phyloP scores from a whole-genome alignment of 2,888 invertebrate genomes.

The Idaea dimidiata region DNA sequence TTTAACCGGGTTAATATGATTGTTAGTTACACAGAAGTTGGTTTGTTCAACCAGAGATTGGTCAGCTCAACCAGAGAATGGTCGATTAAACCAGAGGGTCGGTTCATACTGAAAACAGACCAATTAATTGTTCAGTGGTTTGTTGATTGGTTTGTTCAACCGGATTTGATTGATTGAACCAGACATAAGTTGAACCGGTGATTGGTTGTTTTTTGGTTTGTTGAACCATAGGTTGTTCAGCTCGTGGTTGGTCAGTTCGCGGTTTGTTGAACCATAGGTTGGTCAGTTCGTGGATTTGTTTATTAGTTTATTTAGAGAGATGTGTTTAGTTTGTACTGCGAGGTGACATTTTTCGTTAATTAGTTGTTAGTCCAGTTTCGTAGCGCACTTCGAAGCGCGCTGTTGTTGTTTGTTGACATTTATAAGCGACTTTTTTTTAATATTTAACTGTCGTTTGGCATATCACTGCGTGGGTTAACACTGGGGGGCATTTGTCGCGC shows the following conservation, averaged over 20 bases:
- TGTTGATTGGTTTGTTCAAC: background rate
- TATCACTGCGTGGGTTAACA: slow-evolving; percentile 61
- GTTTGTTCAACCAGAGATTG: background rate
- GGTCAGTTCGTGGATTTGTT: background rate
- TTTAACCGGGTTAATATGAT: too few species aligned
- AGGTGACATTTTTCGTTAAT: slow-evolving; percentile 29
- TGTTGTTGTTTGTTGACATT: slow-evolving; percentile 1
- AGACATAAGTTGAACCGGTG: background rate
- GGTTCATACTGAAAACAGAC: background rate
- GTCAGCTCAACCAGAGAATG: background rate
- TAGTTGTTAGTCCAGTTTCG: slow-evolving; percentile 51
- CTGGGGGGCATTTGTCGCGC: slow-evolving; percentile 48
- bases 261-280: background rate
- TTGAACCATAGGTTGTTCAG: background rate
- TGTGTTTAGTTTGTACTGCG: background rate
- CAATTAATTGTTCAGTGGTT: too few species aligned
- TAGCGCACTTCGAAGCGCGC: background rate
- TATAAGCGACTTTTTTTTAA: background rate
- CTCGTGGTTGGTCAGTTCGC: background rate
- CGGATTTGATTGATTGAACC: background rate
- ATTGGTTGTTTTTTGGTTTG: background rate
- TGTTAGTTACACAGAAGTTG: too few species aligned
- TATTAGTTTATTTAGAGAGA: background rate
- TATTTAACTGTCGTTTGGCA: slow-evolving; percentile 55
- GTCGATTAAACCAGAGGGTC: background rate